Conservation (phyloP, 35 echinoderm and acorn worm species). For the Patiria miniata region DNA sequence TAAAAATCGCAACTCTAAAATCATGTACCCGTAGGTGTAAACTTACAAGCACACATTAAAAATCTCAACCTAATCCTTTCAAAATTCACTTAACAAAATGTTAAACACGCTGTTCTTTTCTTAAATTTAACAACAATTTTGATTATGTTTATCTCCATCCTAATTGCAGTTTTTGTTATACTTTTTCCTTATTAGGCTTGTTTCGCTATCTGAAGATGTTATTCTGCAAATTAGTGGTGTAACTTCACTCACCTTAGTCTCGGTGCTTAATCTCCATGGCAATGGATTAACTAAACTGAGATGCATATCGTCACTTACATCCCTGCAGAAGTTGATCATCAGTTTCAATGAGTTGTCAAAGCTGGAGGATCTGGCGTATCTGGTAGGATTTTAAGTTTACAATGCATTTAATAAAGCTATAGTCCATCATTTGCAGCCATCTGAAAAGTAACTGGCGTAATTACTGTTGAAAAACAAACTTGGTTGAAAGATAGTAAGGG, state of each 20-base stretch:
- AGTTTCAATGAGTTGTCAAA: slow-evolving; percentile 96
- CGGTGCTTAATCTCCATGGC: slow-evolving; percentile 94
- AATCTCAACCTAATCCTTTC: too few species aligned
- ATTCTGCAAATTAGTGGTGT: slow-evolving; percentile 68
- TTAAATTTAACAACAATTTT: too few species aligned
- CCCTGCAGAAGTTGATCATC: slow-evolving; percentile 79
- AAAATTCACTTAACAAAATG: too few species aligned
- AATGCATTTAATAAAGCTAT: too few species aligned
- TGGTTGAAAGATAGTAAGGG: too few species aligned
- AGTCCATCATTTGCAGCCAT: too few species aligned
- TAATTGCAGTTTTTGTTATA: not conserved
- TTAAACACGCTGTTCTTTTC: too few species aligned
- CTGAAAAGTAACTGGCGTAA: too few species aligned
- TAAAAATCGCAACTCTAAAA: too few species aligned
- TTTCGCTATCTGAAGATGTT: slow-evolving; percentile 81
- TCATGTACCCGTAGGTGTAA: too few species aligned
- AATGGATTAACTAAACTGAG: slow-evolving; percentile 87
- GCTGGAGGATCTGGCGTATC: slow-evolving; percentile 83
- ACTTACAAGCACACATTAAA: too few species aligned
- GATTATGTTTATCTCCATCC: not conserved
- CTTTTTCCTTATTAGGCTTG: slow-evolving; percentile 47
- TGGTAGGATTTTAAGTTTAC: slow-evolving; percentile 51
- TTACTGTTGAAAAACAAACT: too few species aligned
- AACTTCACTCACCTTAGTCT: slow-evolving; percentile 52
- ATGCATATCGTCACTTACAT: slow-evolving; percentile 47